Evolutionary conservation across 2,888 invertebrate species (phyloP), one percentile per base, ranked within the genome.

Genomic region (Erebia palarica): DNA sequence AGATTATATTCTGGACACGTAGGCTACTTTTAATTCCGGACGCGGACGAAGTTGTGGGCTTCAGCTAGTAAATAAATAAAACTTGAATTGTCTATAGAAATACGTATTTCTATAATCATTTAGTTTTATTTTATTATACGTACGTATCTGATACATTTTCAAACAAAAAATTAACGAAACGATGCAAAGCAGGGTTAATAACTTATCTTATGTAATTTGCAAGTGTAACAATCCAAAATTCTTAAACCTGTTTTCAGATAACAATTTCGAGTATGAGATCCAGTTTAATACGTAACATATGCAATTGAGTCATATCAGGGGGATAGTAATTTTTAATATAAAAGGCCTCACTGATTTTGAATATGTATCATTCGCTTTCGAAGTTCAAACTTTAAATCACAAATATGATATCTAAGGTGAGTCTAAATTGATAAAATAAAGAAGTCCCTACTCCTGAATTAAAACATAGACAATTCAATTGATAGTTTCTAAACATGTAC

Each of bases 281-380:
- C 21, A 60, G 57, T 58, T 64, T 65, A 49, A 47, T 69, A 66
- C 70, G 69, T 69, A 70, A 74, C 73, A 55, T 55, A 18, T 57
- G 21, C 36, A 53, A 18, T 47, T 57, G 66, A 66, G 21, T 18
- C 57, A 47, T 21, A 49, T 3, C 47, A 49, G 63, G 47, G 47
- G 44, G 44, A 55, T 65, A 75, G 59, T 67, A 21, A 60, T 73
- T 74, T 71, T 63, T 73, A 79, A 82, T 86, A 86, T 87, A 86
- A 84, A 86, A 85, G 82, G 77, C 75, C 59, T 68, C 18, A 44
- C 51, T 14, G 63, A 70, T 70, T 80, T 75, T 71, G 69, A 67
- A 76, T 78, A 77, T 63, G 74, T 77, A 84, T 85, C 86, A 86
- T 83, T 86, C 80, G 78, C 71, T 81, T 78, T 75, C 70, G 75